Conservation (phyloP, 2,113 vertebrate genomes). For the Oreochromis tanganicae region DNA sequence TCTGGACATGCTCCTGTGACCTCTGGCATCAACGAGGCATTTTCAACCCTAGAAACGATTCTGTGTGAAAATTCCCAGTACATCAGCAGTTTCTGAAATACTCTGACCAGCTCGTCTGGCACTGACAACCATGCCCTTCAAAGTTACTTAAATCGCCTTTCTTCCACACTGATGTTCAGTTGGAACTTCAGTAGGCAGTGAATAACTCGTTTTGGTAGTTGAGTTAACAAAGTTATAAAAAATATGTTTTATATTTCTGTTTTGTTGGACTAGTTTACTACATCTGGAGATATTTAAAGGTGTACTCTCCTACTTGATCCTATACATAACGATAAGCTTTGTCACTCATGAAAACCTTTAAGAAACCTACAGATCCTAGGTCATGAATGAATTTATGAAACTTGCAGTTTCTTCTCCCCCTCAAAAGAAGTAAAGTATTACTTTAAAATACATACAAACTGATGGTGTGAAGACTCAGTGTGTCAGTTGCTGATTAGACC, state of each 20-base stretch:
- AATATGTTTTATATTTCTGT: neutral
- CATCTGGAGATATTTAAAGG: neutral
- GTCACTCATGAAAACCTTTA: neutral
- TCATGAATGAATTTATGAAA: neutral
- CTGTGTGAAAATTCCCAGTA: neutral
- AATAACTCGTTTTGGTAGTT: neutral
- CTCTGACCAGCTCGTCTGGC: neutral
- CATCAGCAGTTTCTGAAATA: neutral
- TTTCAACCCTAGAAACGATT: neutral
- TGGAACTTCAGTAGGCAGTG: neutral
- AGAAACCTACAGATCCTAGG: neutral
- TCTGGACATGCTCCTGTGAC: neutral
- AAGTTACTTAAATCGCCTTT: neutral
- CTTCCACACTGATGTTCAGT: neutral
- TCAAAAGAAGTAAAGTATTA: neutral
- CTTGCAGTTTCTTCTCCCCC: neutral
- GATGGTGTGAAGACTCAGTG: slow-evolving; percentile 2
- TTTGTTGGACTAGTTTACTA: neutral
- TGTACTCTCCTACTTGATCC: neutral
- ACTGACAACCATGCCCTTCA: neutral
- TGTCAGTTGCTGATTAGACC: slow-evolving; percentile 46
- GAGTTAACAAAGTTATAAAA: neutral
- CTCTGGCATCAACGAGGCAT: neutral
- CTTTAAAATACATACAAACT: neutral
- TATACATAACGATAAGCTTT: neutral